Evolutionary conservation across 2,888 invertebrate genomes (phyloP).

Genomic region (Trachelus iudaicus): DNA sequence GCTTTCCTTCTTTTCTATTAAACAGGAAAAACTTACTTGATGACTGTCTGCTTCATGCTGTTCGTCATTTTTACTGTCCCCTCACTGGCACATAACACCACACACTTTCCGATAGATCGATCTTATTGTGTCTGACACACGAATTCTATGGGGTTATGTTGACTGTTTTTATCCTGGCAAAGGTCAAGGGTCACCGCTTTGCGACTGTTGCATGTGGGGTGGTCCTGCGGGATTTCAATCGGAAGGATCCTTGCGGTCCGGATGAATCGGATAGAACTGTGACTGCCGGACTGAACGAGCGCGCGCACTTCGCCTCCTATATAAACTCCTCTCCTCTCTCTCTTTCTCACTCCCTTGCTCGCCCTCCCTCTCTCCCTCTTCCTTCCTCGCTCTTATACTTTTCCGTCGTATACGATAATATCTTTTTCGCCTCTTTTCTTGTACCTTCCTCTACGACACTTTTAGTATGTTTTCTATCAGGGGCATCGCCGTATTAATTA

Average conservation of each 20-base stretch:
- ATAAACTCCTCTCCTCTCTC: slow-evolving; percentile 62
- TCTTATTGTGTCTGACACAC: not conserved
- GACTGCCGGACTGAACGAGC: slow-evolving; percentile 62
- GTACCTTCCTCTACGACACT: slow-evolving; percentile 12
- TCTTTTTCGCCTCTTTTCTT: slow-evolving; percentile 1
- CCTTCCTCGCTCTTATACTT: slow-evolving; percentile 19
- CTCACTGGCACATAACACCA: slow-evolving; percentile 31
- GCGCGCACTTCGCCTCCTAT: slow-evolving; percentile 61
- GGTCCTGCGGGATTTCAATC: slow-evolving; percentile 2
- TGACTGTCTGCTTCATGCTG: slow-evolving; percentile 69
- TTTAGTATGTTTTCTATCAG: not conserved
- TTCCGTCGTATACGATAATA: not conserved
- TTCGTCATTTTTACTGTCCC: slow-evolving; percentile 62
- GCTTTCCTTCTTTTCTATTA: not conserved
- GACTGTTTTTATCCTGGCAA: not conserved
- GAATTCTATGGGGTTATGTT: not conserved
- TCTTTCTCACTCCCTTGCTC: slow-evolving; percentile 25
- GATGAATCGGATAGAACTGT: slow-evolving; percentile 58
- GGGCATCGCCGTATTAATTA: not conserved
- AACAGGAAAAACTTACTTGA: slow-evolving; percentile 65
- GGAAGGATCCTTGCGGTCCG: slow-evolving; percentile 33
- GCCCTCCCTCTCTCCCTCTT: slow-evolving; percentile 9
- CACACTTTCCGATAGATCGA: slow-evolving; percentile 6
- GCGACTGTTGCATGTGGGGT: not conserved
- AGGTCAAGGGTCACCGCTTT: not conserved